phyloP scores from a whole-genome alignment of 2,888 invertebrate genomes.

The Tetragnatha montana region DNA sequence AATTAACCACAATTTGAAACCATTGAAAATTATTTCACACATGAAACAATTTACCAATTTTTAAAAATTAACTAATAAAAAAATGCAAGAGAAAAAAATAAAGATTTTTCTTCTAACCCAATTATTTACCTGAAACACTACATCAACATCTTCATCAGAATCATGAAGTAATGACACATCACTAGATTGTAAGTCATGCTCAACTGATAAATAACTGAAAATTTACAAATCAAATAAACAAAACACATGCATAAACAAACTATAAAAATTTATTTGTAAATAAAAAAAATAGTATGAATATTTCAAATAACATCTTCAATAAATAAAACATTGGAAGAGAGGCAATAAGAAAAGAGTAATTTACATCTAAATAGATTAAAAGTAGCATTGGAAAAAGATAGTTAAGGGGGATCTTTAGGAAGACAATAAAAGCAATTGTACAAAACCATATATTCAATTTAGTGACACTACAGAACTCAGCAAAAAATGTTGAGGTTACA shows the following conservation, averaged over 20 bases:
- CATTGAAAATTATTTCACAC: too few species aligned
- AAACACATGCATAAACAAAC: neutral
- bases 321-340: neutral
- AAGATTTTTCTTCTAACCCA: too few species aligned
- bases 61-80: neutral
- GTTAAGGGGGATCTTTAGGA: neutral
- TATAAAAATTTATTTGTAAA: neutral
- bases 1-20: too few species aligned
- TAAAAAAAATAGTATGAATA: too few species aligned
- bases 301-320: too few species aligned
- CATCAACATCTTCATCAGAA: conserved; percentile 55
- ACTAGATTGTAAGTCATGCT: conserved; percentile 60
- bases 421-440: neutral
- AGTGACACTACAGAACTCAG: too few species aligned
- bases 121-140: conserved; percentile 60
- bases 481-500: too few species aligned
- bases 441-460: too few species aligned
- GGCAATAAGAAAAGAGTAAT: neutral
- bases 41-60: too few species aligned
- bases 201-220: conserved; percentile 62
- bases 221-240: conserved; percentile 22
- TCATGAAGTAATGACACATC: conserved; percentile 66
- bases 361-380: neutral
- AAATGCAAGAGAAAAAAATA: neutral
- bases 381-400: neutral